phyloP scores from a whole-genome alignment of 2,888 invertebrate genomes.

The Saturnia japonica region DNA sequence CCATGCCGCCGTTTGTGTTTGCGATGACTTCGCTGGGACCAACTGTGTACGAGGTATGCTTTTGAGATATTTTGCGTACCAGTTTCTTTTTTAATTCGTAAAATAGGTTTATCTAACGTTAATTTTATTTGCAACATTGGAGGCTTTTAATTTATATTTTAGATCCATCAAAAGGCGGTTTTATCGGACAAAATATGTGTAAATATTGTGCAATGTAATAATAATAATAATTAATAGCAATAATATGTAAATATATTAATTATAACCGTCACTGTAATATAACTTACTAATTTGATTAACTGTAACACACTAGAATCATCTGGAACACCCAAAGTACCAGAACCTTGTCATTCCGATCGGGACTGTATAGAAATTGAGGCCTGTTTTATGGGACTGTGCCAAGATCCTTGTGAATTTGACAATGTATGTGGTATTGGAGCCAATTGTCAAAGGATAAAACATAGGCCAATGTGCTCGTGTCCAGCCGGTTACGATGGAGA shows the following conservation, averaged over 20 bases:
- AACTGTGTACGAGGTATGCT: constrained; percentile 85
- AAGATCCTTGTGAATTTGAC: constrained; percentile 92
- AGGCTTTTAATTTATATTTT: not conserved
- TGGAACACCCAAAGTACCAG: constrained; percentile 86
- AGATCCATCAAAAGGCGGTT: constrained; percentile 42
- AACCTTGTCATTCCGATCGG: constrained; percentile 91
- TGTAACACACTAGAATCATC: constrained; percentile 85
- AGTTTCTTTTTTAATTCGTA: constrained; percentile 17
- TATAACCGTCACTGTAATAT: constrained; percentile 39
- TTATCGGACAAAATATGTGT: constrained; percentile 75
- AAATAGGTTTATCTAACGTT: not conserved
- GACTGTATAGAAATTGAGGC: constrained; percentile 92
- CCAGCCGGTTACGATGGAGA: constrained; percentile 91
- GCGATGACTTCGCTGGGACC: constrained; percentile 82
- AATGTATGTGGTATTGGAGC: constrained; percentile 89
- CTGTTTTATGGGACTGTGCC: constrained; percentile 91
- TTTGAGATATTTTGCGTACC: constrained; percentile 49
- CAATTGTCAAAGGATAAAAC: constrained; percentile 90
- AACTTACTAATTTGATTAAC: constrained; percentile 69
- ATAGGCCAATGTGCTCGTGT: constrained; percentile 91
- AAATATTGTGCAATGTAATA: constrained; percentile 30
- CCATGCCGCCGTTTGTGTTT: constrained; percentile 84
- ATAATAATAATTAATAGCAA: not conserved
- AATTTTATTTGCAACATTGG: constrained; percentile 7
- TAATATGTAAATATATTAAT: constrained; percentile 42